These are phyloP conservation scores for Drosophila testacea DNA, from an alignment of 2,888 invertebrate species.

Conservation along the genomic window DNA sequence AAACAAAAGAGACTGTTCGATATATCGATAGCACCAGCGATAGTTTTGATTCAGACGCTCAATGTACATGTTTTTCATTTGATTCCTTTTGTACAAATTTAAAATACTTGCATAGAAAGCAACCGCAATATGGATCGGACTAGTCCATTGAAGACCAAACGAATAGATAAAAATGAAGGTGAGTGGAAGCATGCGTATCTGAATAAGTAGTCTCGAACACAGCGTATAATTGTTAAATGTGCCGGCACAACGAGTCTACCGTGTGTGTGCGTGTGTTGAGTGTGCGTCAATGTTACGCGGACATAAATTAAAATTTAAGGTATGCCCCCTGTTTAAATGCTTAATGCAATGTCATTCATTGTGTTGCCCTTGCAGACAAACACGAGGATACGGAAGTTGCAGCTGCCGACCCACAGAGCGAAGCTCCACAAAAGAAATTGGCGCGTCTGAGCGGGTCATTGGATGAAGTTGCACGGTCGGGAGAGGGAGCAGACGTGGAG, in stretches of 20 bases:
- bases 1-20: too few species aligned
- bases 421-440: conserved; percentile 66
- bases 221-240: conserved; percentile 44
- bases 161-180: conserved; percentile 68
- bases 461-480: conserved; percentile 8
- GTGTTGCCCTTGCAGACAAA: conserved; percentile 67
- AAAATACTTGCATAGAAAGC: conserved; percentile 27
- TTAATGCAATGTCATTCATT: conserved; percentile 82
- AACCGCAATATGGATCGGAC: conserved; percentile 56
- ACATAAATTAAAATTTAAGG: conserved; percentile 77
- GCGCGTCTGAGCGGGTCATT: conserved; percentile 40
- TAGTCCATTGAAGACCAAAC: conserved; percentile 58
- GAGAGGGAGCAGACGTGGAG: conserved; percentile 35
- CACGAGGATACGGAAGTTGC: conserved; percentile 31
- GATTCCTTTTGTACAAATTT: conserved; percentile 32
- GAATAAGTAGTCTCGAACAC: conserved; percentile 39
- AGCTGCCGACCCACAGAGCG: conserved; percentile 12
- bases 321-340: conserved; percentile 70
- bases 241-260: conserved; percentile 63
- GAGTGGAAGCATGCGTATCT: conserved; percentile 55
- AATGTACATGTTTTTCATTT: conserved; percentile 44
- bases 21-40: too few species aligned
- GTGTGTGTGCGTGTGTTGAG: conserved; percentile 50
- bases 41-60: conserved; percentile 22
- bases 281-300: conserved; percentile 45